Evolutionary conservation across 2,888 invertebrate species (phyloP).

Genomic region (Tenodera sinensis): DNA sequence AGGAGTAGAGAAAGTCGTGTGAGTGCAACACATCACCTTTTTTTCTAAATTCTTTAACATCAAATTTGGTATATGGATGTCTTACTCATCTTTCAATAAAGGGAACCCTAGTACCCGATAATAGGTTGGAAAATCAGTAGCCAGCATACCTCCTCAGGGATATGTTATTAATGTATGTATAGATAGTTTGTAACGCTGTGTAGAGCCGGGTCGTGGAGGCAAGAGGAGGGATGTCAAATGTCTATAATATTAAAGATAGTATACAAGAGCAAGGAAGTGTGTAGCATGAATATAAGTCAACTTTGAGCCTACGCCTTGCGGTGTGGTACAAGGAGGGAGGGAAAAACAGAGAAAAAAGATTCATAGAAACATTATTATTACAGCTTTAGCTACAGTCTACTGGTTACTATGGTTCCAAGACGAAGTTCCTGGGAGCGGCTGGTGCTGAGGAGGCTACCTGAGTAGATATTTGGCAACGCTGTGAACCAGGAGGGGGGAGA

Average conservation of each 20-base stretch:
- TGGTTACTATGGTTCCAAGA: slow-evolving; percentile 7
- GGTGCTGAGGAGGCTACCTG: not conserved
- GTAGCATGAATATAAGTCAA: not conserved
- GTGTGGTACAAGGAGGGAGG: not conserved
- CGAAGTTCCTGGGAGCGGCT: not conserved
- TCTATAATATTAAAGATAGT: not conserved
- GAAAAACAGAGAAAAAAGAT: not conserved
- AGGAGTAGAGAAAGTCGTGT: no score
- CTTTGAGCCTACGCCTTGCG: not conserved
- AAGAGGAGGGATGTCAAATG: not conserved
- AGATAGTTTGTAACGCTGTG: not conserved
- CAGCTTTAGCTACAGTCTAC: slow-evolving; percentile 7
- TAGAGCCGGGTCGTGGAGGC: not conserved
- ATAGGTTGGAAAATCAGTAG: not conserved
- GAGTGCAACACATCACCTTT: no score
- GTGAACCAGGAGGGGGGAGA: not conserved
- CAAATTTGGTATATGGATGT: not conserved
- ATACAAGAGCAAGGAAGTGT: not conserved
- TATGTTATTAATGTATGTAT: not conserved
- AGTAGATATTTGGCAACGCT: slow-evolving; percentile 7
- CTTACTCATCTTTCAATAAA: not conserved
- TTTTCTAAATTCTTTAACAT: no score
- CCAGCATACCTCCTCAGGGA: not conserved
- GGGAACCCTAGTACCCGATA: not conserved
- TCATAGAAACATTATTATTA: slow-evolving; percentile 16